Base-by-base conservation (phyloP, 2,888 invertebrate species). In the Limnephilus auricula region DNA sequence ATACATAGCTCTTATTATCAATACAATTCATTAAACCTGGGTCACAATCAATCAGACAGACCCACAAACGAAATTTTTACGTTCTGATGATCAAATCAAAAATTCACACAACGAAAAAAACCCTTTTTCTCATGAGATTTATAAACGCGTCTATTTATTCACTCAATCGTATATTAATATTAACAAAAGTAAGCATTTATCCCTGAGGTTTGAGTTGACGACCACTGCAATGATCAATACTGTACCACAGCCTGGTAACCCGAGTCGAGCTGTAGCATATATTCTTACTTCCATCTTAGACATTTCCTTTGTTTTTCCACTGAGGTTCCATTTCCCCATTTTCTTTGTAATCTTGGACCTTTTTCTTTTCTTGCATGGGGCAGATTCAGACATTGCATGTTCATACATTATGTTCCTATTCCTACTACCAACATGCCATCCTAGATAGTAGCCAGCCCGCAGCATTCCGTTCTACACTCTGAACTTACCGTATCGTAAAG, bases 301-400 rank as follows among this genome's bases (percentile, higher is more conserved):
- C 65, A 65, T 65, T 65, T 65, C 25, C 25, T 80, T 32, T 80
- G 30, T 80, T 80, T 32, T 80, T 31, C 80, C 32, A 15, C 31
- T 15, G 31, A 18, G 32, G 80, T 80, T 80, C 32, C 31, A 80
- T 80, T 80, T 32, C 30, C 80, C 31, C 30, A 18, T 80, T 80
- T 80, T 80, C 80, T 80, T 80, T 80, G 80, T 80, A 80, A 80
- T 80, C 80, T 80, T 32, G 18, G 80, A 32, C 80, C 80, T 32
- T 80, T 80, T 80, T 80, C 31, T 80, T 80, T n/a, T 31, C 80
- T 31, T 80, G 65, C 25, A 65, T 65, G 65, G 65, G n/a, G 65
- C 10, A 65, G 65, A 65, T 65, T n/a, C 65, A 65, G 25, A 65
- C n/a, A 65, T 65, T 65, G 65, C 65, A 65, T 65, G 65, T 65